Base-by-base conservation (phyloP, 1,140 invertebrate species). In the Stegodyphus dumicola region DNA sequence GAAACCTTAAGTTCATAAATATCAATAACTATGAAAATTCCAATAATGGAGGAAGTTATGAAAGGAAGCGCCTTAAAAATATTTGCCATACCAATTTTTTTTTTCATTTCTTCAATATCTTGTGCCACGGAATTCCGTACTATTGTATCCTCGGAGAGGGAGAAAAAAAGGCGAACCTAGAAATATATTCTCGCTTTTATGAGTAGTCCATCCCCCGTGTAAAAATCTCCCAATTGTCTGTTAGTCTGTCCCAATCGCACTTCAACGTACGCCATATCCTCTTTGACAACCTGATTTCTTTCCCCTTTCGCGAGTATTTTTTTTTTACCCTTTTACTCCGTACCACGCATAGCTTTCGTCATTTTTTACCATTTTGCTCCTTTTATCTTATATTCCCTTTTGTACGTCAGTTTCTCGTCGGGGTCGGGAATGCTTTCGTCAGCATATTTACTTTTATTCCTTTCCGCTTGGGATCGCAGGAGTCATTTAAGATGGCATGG, bases 281-380 rank as follows among this genome's bases (percentile, higher is more conserved):
- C 76, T 77, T 77, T 79, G 77, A 79, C 77, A 79, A 79, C 66
- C 66, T 79, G 77, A 79, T 79, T 79, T 70, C 48, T 56, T n/a
- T 17, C 52, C 66, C 53, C 64, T 33, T 18, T 49, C 74, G 56
- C 56, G 56, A 9, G 15, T 60, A 60, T 9, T 15, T 60, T 60
- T 60, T 60, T 60, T 60, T 60, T 56, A 56, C 67, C 67, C 69
- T 79, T 79, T 79, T 64, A 49, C 66, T 79, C 77, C 76, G 17
- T 49, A 6, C 17, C 54, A 54, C 18, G 53, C 73, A 75, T 52
- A 53, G 60, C 76, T 67, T 77, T 67, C 65, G 18, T 77, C 76
- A 66, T 77, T 77, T 77, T 52, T 77, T 77, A 67, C 67, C 67
- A 79, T 79, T 79, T 79, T 64, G 52, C 66, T 79, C 77, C 76